Evolutionary conservation across 2,113 vertebrate genomes (phyloP).

Genomic region (Myotis yumanensis): DNA sequence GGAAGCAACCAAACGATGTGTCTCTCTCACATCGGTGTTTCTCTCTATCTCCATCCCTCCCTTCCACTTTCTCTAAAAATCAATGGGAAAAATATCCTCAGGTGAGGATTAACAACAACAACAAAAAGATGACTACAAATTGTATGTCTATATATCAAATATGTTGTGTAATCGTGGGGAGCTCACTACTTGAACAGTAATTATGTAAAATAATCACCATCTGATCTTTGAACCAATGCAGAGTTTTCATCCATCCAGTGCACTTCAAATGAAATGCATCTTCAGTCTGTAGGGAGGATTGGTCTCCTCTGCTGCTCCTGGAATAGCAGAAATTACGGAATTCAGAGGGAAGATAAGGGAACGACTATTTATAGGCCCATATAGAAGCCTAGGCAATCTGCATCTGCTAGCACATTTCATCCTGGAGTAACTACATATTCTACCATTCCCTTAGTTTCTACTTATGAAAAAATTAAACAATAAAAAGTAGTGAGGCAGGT

Average conservation of each 20-base stretch:
- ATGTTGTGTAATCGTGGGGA: background rate
- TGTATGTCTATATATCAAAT: constrained; percentile 29
- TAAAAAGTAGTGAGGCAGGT: constrained; percentile 24
- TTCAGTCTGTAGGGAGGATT: constrained; percentile 37
- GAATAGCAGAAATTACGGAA: constrained; percentile 62
- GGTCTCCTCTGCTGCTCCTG: background rate
- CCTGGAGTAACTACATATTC: constrained; percentile 56
- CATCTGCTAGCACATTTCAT: constrained; percentile 62
- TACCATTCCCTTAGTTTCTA: constrained; percentile 44
- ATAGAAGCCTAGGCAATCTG: constrained; percentile 31
- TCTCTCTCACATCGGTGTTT: background rate
- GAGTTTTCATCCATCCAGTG: background rate
- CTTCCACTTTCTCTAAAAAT: background rate
- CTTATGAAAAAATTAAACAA: constrained; percentile 39
- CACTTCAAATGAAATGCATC: constrained; percentile 56
- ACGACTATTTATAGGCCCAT: constrained; percentile 61
- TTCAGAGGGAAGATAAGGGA: constrained; percentile 50
- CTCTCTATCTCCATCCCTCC: background rate
- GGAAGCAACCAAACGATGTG: background rate
- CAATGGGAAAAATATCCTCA: background rate
- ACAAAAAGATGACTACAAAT: background rate
- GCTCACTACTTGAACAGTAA: background rate
- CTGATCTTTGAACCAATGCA: constrained; percentile 32
- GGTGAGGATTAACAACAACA: background rate
- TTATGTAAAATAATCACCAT: constrained; percentile 41